Base-by-base conservation (phyloP, 64 coral and sea anemone species). In the Hydrozoanthus tunicans region DNA sequence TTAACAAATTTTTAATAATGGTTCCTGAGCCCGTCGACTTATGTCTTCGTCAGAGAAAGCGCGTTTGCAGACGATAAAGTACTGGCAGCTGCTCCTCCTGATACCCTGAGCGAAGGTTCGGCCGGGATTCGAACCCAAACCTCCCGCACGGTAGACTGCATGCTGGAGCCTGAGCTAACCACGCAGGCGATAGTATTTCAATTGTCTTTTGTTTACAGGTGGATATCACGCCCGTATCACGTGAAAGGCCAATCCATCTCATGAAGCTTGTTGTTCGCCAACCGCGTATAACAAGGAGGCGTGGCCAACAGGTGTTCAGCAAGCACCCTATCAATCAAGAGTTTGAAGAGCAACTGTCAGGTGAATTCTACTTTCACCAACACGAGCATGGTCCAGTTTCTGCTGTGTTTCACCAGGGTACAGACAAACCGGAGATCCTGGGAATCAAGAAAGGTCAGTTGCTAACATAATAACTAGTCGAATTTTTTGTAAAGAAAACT, bases 301-400 rank as follows among this genome's bases (percentile, higher is more conserved):
- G 27, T 57, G 57, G 65, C 10, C 72, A 61, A 3, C 91, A 13
- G 4, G 43, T 86, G 12, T 13, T 74, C 14, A 86, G 71, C 51
- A 92, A 51, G 6, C 64, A 78, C 17, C 91, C 91, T 70, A 52
- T 92, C 52, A 76, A 85, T 51, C 71, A 61, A 51, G 81, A 92
- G 23, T 92, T 92, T 86, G 91, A 92, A 79, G 73, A 92, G 73
- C 59, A 92, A 52, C 81, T 92, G 52, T 92, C 91, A 69, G 79
- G 79, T 4, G 9, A 15, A 25, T 92, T 92, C 55, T 92, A 79
- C 81, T 92, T 86, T 24, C 91, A 62, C 7, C 91, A 92, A 78
- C 15, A 9, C n/a, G 91, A 92, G 52, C 91, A 86, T 55, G 91
- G 91, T 32, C 84, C 84, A 17, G 73, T 88, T 88, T 59, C 56